Base-by-base conservation (phyloP, 1,140 invertebrate species). In the Drosophila grimshawi region DNA sequence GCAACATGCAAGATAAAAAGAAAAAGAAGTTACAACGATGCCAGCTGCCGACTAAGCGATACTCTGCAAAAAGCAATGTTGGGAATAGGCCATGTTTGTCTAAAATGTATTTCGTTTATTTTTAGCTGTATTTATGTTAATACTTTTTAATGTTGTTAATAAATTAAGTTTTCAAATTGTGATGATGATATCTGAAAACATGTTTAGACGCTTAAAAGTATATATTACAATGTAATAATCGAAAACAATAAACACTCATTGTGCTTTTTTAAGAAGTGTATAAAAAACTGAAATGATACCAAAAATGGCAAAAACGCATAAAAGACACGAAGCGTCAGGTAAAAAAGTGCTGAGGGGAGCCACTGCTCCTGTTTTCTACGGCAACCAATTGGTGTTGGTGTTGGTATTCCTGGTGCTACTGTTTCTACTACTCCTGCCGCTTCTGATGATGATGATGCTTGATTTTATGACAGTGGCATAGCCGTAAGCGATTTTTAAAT, bases 401-500 rank as follows among this genome's bases (percentile, higher is more conserved):
- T 43, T 48, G 33, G 37, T 48, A 27, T 33, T 39, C 27, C 33
- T 29, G 35, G 27, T 1, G 35, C 19, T 64, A 7, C 37, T 55
- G 29, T 11, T 2, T 39, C 48, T 53, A 7, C 51, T 45, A 35
- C 29, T 41, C 8, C 35, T 11, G 10, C 19, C 32, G 53, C 51
- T 68, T 43, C 60, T 49, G 79, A 74, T 75, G 75, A 80, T 62
- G 77, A 61, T 53, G 77, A 61, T 82, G 80, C 80, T 74, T 83
- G 80, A 83, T 83, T 83, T 82, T 83, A 83, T 82, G 80, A 72
- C 80, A 82, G 65, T 82, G 76, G 80, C 80, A 76, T 82, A 80
- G 80, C 80, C 80, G 80, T 82, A 82, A 82, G 80, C 80, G 80
- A 76, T 82, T 82, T 82, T 82, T 82, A 82, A 82, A 82, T 82